Conservation (phyloP, 2,797 vertebrate genomes). For the Agapornis canus region DNA sequence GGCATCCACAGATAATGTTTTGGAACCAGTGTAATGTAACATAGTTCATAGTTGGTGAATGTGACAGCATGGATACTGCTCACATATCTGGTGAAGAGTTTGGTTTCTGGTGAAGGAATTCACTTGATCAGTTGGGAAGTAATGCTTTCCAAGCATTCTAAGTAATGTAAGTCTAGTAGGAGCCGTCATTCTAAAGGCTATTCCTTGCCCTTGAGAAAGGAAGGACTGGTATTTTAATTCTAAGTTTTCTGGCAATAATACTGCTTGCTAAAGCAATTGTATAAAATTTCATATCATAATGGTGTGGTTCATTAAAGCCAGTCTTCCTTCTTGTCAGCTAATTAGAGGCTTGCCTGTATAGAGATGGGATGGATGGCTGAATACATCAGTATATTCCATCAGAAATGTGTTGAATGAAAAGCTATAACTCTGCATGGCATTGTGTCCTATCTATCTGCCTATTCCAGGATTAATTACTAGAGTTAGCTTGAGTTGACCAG, state of each 20-base stretch:
- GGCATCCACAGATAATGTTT: background rate
- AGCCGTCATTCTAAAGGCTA: background rate
- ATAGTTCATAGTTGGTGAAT: background rate
- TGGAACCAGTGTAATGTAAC: background rate
- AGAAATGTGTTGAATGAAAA: background rate
- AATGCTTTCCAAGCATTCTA: background rate
- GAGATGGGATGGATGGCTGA: background rate
- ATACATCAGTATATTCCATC: background rate
- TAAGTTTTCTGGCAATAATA: background rate
- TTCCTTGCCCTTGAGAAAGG: background rate
- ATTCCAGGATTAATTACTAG: background rate
- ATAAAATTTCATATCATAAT: background rate
- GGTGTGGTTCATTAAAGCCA: background rate
- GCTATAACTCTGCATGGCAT: background rate
- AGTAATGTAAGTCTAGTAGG: background rate
- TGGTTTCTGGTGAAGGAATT: background rate
- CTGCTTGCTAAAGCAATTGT: background rate
- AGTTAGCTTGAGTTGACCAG: background rate
- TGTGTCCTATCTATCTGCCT: background rate
- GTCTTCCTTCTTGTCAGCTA: background rate
- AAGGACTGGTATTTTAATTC: background rate
- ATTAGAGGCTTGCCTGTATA: background rate
- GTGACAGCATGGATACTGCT: background rate
- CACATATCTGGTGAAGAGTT: accelerated
- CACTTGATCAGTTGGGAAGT: background rate